Percentiles rank a stretch among this genome's conserved stretches.
phyloP scores from a whole-genome alignment of 2,888 invertebrate species.

The Orthosia cruda region DNA sequence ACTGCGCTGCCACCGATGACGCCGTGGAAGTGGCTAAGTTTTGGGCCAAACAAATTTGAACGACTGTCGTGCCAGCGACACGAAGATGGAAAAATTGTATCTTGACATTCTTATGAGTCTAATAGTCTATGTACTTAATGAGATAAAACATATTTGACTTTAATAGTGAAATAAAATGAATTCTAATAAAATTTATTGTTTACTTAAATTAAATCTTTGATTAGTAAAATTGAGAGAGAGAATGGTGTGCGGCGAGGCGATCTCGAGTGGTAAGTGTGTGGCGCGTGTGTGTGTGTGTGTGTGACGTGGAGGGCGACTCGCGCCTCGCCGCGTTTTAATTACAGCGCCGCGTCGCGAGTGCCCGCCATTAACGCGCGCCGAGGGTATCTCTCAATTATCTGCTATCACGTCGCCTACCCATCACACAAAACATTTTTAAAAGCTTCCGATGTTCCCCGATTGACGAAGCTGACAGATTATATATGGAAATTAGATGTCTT shows the following conservation, averaged over 20 bases:
- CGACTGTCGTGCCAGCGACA: too few relatives aligned
- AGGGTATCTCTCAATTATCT: constrained; percentile 67
- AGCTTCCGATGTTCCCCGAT: constrained; percentile 8
- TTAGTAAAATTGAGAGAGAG: constrained; percentile 21
- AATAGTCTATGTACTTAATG: too few relatives aligned
- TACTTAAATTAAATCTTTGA: constrained; percentile 9
- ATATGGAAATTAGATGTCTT: constrained; percentile 37
- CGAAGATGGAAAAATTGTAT: too few relatives aligned
- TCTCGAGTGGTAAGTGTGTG: constrained; percentile 35
- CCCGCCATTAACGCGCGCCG: constrained; percentile 29
- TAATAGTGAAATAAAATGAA: too few relatives aligned
- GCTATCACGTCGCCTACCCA: constrained; percentile 41
- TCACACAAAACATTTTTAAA: constrained; percentile 47
- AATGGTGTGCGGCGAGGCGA: constrained; percentile 19
- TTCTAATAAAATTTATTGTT: neutral
- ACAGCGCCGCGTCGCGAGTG: neutral
- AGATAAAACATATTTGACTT: too few relatives aligned
- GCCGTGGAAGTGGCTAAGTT: too few relatives aligned
- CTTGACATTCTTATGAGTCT: too few relatives aligned
- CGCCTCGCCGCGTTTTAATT: neutral
- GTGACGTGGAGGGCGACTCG: constrained; percentile 67
- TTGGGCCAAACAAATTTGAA: too few relatives aligned
- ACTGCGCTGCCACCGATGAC: too few relatives aligned
- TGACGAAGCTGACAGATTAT: constrained; percentile 22
- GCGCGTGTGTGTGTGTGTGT: constrained; percentile 45